A percentile compares a stretch with the other conserved stretches of the same genome.
phyloP scores from a whole-genome alignment of 2,113 vertebrate species.

The Carollia perspicillata region DNA sequence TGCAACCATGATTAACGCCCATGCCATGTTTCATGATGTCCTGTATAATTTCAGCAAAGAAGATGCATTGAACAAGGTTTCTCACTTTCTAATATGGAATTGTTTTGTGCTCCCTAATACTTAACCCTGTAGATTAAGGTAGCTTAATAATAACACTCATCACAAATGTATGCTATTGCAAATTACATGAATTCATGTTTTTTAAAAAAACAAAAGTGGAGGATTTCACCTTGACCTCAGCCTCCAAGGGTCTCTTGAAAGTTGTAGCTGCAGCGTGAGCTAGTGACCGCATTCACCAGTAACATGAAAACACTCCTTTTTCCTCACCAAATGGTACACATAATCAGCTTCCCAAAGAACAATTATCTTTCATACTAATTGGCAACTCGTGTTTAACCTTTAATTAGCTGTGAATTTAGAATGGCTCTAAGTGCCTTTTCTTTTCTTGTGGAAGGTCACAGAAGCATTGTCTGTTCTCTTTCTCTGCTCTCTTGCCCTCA shows the following conservation, averaged over 20 bases:
- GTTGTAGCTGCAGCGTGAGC: conserved; percentile 43
- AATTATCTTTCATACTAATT: conserved; percentile 83
- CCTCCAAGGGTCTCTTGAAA: conserved; percentile 71
- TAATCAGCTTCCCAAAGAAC: conserved; percentile 79
- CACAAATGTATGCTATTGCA: background rate
- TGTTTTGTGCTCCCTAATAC: background rate
- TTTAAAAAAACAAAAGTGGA: conserved; percentile 5
- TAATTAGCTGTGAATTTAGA: conserved; percentile 83
- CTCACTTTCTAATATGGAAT: background rate
- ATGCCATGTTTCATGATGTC: background rate
- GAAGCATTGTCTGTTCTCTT: conserved; percentile 68
- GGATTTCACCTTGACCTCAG: conserved; percentile 52
- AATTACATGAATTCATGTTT: background rate
- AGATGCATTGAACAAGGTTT: background rate
- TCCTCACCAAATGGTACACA: conserved; percentile 73
- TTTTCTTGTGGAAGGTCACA: conserved; percentile 80
- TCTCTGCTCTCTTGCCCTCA: conserved; percentile 36
- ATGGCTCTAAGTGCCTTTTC: conserved; percentile 71
- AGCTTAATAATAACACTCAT: background rate
- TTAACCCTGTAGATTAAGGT: background rate
- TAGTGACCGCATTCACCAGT: conserved; percentile 70
- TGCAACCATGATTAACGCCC: background rate
- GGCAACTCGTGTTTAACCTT: conserved; percentile 82
- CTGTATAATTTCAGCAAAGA: background rate
- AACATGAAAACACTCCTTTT: conserved; percentile 72